Percentiles rank a stretch among this genome's conserved stretches.
These are phyloP conservation scores for Phyllopteryx taeniolatus DNA, from an alignment of 2,113 vertebrate species.

Conservation along the genomic window DNA sequence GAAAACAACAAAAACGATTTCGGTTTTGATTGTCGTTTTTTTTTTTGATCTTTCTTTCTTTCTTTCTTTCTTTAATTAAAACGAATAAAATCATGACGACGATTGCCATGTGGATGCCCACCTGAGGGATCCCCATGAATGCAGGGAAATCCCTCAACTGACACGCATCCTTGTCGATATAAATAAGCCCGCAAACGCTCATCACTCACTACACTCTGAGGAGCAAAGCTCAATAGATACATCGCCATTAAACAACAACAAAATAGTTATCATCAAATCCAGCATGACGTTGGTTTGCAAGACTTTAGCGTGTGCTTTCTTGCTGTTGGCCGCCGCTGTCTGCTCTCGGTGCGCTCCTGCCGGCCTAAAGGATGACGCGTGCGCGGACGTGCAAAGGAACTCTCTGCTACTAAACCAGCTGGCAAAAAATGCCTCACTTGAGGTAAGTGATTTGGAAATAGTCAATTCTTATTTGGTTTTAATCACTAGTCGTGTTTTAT, in stretches of 20 bases:
- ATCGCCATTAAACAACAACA: neutral
- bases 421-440: conserved; percentile 3
- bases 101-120: neutral
- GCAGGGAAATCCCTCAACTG: conserved; percentile 57
- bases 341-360: conserved; percentile 31
- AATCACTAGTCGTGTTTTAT: neutral
- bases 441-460: conserved; percentile 38
- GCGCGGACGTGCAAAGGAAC: neutral
- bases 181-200: neutral
- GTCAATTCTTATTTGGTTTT: neutral
- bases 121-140: conserved; percentile 29
- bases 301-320: neutral
- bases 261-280: neutral
- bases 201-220: neutral
- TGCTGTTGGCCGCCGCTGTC: neutral
- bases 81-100: neutral
- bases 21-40: neutral
- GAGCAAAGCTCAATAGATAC: neutral
- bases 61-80: neutral
- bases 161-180: conserved; percentile 28
- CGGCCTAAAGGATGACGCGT: neutral
- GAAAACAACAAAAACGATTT: neutral
- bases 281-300: conserved; percentile 23
- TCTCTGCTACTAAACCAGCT: conserved; percentile 39
- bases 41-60: neutral